Percentiles rank a stretch among this genome's conserved stretches.
Evolutionary conservation across 1,140 invertebrate genomes (phyloP).

Genomic region (Ericerus pela): DNA sequence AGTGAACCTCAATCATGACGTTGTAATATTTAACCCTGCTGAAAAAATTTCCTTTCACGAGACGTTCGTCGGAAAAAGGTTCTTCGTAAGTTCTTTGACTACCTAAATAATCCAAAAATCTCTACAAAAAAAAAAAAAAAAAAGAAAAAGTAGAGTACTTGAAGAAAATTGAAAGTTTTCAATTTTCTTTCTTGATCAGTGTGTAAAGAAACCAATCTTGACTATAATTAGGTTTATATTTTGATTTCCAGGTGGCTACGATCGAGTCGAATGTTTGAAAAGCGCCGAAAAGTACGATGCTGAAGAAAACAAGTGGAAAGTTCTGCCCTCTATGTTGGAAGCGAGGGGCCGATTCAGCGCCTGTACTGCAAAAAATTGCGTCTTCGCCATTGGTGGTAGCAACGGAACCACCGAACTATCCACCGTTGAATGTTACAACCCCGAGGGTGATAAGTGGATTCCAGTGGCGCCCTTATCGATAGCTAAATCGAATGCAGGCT

Average conservation of each 20-base stretch:
- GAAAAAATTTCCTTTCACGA: no score
- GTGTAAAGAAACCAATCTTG: no score
- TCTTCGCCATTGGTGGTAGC: conserved; percentile 64
- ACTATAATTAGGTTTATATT: no score
- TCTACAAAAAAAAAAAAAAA: no score
- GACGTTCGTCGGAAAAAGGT: no score
- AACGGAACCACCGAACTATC: conserved; percentile 59
- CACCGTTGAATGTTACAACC: conserved; percentile 49
- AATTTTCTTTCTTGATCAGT: no score
- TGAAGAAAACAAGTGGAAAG: conserved; percentile 48
- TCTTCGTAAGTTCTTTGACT: no score
- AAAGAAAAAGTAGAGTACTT: no score
- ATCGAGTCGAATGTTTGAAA: conserved; percentile 64
- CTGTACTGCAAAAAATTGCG: conserved; percentile 43
- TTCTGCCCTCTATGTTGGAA: conserved; percentile 48
- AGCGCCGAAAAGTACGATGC: conserved; percentile 59
- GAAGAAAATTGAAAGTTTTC: no score
- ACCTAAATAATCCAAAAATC: no score
- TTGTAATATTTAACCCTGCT: no score
- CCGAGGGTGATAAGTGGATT: conserved; percentile 43
- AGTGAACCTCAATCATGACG: no score
- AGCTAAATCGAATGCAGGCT: conserved; percentile 48
- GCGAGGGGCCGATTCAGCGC: conserved; percentile 60
- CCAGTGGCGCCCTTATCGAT: conserved; percentile 43
- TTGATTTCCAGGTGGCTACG: conserved; percentile 55